Evolutionary conservation across 2,888 invertebrate genomes (phyloP).

Genomic region (Cryptocephalus moraei): DNA sequence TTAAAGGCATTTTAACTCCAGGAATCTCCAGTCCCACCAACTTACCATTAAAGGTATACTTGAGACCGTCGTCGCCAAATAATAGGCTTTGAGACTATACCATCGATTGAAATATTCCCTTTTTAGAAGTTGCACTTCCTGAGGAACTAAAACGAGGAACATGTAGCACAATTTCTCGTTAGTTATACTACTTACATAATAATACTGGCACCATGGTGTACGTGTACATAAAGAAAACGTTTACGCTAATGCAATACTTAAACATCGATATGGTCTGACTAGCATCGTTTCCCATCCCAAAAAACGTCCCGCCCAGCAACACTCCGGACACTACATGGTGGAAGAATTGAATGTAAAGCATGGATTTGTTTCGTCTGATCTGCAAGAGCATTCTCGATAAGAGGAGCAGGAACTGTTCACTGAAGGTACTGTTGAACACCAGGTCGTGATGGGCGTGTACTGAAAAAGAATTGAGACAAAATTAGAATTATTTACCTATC

Average conservation of each 20-base stretch:
- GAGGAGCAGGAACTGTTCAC: constrained; percentile 44
- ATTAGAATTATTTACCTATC: no score
- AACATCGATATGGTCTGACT: constrained; percentile 46
- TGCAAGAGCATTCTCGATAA: constrained; percentile 46
- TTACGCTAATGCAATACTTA: constrained; percentile 48
- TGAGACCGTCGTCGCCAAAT: constrained; percentile 45
- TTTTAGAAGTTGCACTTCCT: constrained; percentile 47
- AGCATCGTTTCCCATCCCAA: constrained; percentile 47
- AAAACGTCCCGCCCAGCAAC: constrained; percentile 48
- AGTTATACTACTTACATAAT: constrained; percentile 42
- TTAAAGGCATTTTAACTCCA: no score
- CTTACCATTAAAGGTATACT: constrained; percentile 49
- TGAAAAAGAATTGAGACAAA: constrained; percentile 5
- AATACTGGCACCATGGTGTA: constrained; percentile 51
- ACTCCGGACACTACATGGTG: constrained; percentile 47
- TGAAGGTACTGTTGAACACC: constrained; percentile 44
- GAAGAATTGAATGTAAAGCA: constrained; percentile 45
- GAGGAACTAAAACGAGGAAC: constrained; percentile 43
- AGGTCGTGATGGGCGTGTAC: constrained; percentile 15
- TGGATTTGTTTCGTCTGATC: constrained; percentile 41
- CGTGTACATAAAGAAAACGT: constrained; percentile 56
- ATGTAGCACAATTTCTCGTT: background rate
- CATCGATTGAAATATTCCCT: constrained; percentile 58
- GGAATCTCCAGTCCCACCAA: no score
- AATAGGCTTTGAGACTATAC: constrained; percentile 56